Evolutionary conservation across 2,888 invertebrate genomes (phyloP).

Genomic region (Nineta flava): DNA sequence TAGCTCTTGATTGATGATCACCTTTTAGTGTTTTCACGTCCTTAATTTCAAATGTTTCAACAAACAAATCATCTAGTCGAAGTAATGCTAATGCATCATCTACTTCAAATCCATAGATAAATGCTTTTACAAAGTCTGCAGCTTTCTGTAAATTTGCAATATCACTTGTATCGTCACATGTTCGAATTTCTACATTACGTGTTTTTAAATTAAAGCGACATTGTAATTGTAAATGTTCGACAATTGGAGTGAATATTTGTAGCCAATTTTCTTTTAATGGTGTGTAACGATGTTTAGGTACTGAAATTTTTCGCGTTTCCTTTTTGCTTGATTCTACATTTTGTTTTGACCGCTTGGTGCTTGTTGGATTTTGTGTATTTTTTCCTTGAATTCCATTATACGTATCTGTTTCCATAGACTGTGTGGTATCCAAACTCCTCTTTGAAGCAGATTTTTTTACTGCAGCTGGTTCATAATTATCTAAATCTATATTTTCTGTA

Average conservation of each 20-base stretch:
- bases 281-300: constrained; percentile 88
- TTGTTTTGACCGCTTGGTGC: constrained; percentile 28
- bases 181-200: constrained; percentile 75
- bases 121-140: constrained; percentile 95
- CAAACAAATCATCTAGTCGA: constrained; percentile 87
- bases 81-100: constrained; percentile 92
- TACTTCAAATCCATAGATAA: constrained; percentile 89
- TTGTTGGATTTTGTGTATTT: constrained; percentile 24
- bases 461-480: constrained; percentile 35
- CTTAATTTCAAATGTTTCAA: constrained; percentile 93
- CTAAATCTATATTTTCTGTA: constrained; percentile 36
- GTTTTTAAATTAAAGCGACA: constrained; percentile 86
- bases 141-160: constrained; percentile 89
- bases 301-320: constrained; percentile 57
- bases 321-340: constrained; percentile 23
- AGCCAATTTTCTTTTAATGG: constrained; percentile 95
- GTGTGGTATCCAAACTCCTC: constrained; percentile 29
- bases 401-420: constrained; percentile 49
- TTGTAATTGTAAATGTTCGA: constrained; percentile 87
- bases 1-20: constrained; percentile 88
- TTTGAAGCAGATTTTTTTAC: constrained; percentile 33
- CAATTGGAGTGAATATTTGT: constrained; percentile 91
- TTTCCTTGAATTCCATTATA: constrained; percentile 46
- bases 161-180: constrained; percentile 56
- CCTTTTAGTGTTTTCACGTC: constrained; percentile 93